phyloP scores from a whole-genome alignment of 2,113 vertebrate genomes.

The Prionailurus viverrinus region DNA sequence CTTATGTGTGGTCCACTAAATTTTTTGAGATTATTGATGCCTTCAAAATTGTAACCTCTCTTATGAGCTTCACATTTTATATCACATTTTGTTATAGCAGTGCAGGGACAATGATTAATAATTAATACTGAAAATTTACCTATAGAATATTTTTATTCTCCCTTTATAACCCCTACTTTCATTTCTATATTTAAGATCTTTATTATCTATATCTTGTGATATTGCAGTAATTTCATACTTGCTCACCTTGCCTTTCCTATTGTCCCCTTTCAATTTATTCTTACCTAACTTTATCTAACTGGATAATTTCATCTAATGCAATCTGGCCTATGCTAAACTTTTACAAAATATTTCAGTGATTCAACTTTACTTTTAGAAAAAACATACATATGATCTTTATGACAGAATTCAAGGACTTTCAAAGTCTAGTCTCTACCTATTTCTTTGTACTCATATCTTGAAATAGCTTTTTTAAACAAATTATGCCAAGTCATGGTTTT shows the following conservation, averaged over 20 bases:
- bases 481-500: not conserved
- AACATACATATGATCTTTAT: not conserved
- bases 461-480: not conserved
- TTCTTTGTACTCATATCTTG: not conserved
- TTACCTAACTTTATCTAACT: not conserved
- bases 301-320: not conserved
- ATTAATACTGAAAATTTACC: not conserved
- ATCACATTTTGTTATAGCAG: not conserved
- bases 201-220: not conserved
- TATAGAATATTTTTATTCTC: not conserved
- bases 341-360: not conserved
- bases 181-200: not conserved
- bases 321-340: not conserved
- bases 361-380: not conserved
- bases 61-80: not conserved
- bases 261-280: not conserved
- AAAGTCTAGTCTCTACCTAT: not conserved
- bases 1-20: not conserved
- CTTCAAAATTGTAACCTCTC: not conserved
- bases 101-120: not conserved
- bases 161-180: not conserved
- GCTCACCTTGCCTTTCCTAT: not conserved
- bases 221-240: not conserved
- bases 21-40: not conserved
- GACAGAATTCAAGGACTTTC: not conserved